Base-by-base conservation (phyloP, 1,140 invertebrate genomes). In the Coenobita brevimanus region DNA sequence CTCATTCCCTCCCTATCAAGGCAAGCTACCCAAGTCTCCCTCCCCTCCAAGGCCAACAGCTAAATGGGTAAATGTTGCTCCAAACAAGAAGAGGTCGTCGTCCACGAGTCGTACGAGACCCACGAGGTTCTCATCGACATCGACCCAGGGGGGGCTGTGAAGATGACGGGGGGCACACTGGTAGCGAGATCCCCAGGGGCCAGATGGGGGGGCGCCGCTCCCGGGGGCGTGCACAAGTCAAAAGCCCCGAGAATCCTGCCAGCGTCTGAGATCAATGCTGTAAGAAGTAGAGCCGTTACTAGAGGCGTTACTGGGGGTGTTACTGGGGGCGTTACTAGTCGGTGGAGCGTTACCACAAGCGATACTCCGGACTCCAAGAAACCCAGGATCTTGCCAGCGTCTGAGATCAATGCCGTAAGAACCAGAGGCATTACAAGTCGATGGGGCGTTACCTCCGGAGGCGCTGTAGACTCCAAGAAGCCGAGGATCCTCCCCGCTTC, bases 51-150 rank as follows among this genome's bases (percentile, higher is more conserved):
- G 75, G 36, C 43, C 30, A 73, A 64, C 85, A 81, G 36, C 78
- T 87, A 43, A 71, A 87, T 87, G 85, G 85, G 85, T 87, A 80
- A 87, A 87, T 87, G 85, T 81, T 87, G 85, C 64, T 87, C 85
- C 76, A 87, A 87, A 46, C 15, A 82, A n/a, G 33, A 13, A 24
- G 43, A 87, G 50, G n/a, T n/a, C n/a, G n/a, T n/a, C n/a, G n/a
- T n/a, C n/a, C n/a, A n/a, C n/a, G 46, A 36, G 76, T n/a, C 43
- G 75, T 38, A 79, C 24, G 85, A 80, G 57, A 57, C 50, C 17
- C 75, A 87, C 27, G 76, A 73, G 64, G 50, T 80, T n/a, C 62
- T 87, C 15, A 33, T 87, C 21, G 76, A 81, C n/a, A 38, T 80
- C 24, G 85, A 87, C 30, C 85, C 85, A 27, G 85, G 84, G 3